Base-by-base conservation (phyloP, 2,888 invertebrate genomes). In the Ormia ochracea region DNA sequence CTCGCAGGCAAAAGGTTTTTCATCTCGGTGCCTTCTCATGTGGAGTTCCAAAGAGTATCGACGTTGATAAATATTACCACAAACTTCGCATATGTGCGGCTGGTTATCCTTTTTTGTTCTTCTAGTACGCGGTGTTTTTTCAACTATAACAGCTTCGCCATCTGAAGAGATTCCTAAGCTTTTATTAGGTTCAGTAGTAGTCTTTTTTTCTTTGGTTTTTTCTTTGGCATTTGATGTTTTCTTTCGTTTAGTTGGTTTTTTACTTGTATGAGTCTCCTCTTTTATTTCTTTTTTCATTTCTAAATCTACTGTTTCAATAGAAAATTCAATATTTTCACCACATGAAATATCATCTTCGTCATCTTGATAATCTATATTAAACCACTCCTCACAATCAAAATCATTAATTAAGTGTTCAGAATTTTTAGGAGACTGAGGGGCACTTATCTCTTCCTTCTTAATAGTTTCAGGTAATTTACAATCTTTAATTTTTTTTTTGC, bases 1-100 rank as follows among this genome's bases (percentile, higher is more conserved):
- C 90, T 89, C 88, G 87, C 89, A 90, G 66, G 86, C 86, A 59
- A 85, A 89, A 0, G 88, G 87, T 38, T 87, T 86, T 43, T 89
- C 88, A 54, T 87, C 85, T 21, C 87, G 85, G 84, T 90, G 90
- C n/a, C 90, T 84, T 33, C 88, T 84, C 88, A 90, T 88, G 76
- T 90, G 90, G 0, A 87, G 85, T 45, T 87, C 88, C n/a, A 90
- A 80, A 1, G 88, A 86, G 75, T 88, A 89, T 36, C 89, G 87
- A 4, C 87, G 86, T 12, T 86, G 86, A 82, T 89, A 90, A 0
- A 84, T 85, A 73, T 90, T 90, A 2, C 89, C 90, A 75, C 90
- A 90, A 10, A 89, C 81, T 17, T 87, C 86, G 76, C 90, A 90
- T 12, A 88, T 85, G 79, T 89, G 87, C 3, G 82, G 68, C n/a